Evolutionary conservation across 35 echinoderm and acorn worm genomes (phyloP).

Genomic region (Heliocidaris erythrogramma): DNA sequence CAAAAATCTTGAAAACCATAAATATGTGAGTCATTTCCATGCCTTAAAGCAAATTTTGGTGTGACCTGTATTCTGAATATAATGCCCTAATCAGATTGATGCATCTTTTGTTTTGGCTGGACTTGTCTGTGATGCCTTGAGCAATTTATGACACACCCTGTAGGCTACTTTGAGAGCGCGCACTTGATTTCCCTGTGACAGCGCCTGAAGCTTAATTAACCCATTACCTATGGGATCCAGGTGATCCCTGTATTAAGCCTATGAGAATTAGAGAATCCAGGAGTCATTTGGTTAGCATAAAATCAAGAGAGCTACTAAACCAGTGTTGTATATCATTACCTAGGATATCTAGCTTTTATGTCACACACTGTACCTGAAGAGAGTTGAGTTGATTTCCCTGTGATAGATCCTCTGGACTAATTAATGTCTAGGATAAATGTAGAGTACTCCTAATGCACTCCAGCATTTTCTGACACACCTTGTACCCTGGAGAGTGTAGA

Average conservation of each 20-base stretch:
- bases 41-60: background rate
- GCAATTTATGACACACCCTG: background rate
- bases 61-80: conserved; percentile 1
- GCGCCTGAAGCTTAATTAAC: background rate
- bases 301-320: background rate
- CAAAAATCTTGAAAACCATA: background rate
- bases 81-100: background rate
- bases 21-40: background rate
- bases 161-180: background rate
- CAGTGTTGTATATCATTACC: background rate
- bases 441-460: too few relatives aligned
- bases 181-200: background rate
- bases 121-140: background rate
- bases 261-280: too few relatives aligned
- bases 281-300: too few relatives aligned
- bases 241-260: too few relatives aligned
- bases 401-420: background rate
- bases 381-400: background rate
- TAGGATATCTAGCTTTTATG: background rate
- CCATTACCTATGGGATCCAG: too few relatives aligned
- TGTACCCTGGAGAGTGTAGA: too few relatives aligned
- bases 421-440: background rate
- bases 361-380: background rate
- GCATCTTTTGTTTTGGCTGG: background rate
- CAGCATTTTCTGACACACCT: too few relatives aligned